Conservation (phyloP, 2,797 vertebrate genomes). For the Lepidocolaptes lacrymiger region DNA sequence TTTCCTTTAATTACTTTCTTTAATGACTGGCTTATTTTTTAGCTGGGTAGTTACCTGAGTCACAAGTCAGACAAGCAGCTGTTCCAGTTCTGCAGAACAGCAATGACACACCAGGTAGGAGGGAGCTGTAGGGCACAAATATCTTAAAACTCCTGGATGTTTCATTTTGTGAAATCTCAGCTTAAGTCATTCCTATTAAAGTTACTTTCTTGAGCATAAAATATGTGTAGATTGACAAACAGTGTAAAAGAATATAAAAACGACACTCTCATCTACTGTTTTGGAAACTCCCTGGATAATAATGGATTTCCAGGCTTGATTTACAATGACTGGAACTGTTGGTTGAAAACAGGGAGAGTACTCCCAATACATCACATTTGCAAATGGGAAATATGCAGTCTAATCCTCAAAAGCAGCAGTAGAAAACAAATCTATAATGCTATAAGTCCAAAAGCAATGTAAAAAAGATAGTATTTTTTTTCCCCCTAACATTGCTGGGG, state of each 20-base stretch:
- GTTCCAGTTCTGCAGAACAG: background rate
- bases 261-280: background rate
- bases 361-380: background rate
- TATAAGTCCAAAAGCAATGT: background rate
- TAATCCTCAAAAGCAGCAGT: background rate
- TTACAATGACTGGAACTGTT: background rate
- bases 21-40: background rate
- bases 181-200: background rate
- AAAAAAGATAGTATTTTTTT: background rate
- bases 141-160: background rate
- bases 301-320: background rate
- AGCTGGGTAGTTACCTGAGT: background rate
- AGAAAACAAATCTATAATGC: background rate
- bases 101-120: background rate
- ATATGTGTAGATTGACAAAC: background rate
- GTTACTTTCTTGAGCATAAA: background rate
- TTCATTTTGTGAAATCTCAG: background rate
- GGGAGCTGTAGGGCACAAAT: background rate
- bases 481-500: background rate
- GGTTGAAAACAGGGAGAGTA: background rate
- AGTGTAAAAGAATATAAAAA: background rate
- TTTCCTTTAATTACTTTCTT: background rate
- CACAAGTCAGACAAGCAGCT: background rate
- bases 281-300: background rate
- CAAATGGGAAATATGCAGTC: background rate